phyloP scores from a whole-genome alignment of 2,888 invertebrate genomes.

The Andrena fulva region DNA sequence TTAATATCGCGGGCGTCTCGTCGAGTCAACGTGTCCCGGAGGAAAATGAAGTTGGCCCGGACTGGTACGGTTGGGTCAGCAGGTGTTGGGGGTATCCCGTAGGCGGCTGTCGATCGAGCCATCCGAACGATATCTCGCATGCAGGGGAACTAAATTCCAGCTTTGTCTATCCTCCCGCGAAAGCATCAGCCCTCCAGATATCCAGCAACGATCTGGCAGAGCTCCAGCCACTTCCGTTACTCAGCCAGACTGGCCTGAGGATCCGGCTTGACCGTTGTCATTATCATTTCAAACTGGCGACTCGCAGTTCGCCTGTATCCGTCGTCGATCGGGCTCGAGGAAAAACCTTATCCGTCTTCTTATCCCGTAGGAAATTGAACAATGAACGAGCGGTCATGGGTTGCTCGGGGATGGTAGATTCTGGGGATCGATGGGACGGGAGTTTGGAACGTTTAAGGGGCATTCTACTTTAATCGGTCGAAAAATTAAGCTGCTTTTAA shows the following conservation, averaged over 20 bases:
- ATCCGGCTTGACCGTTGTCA: slow-evolving; percentile 43
- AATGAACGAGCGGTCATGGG: slow-evolving; percentile 6
- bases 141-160: slow-evolving; percentile 41
- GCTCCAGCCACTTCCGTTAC: slow-evolving; percentile 54
- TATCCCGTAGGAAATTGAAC: slow-evolving; percentile 22
- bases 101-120: slow-evolving; percentile 31
- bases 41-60: slow-evolving; percentile 39
- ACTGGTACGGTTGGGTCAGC: slow-evolving; percentile 46
- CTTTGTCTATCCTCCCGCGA: slow-evolving; percentile 56
- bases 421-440: not conserved
- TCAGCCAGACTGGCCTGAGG: not conserved
- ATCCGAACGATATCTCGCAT: slow-evolving; percentile 4
- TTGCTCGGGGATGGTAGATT: not conserved
- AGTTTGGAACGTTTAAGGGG: not conserved
- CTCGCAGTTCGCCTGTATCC: slow-evolving; percentile 16
- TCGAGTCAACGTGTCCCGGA: slow-evolving; percentile 40
- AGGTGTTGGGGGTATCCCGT: slow-evolving; percentile 40
- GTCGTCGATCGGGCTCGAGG: slow-evolving; percentile 17
- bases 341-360: slow-evolving; percentile 27
- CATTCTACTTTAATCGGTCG: not conserved
- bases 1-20: slow-evolving; percentile 57
- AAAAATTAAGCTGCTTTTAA: too few relatives aligned
- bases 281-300: slow-evolving; percentile 58
- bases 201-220: slow-evolving; percentile 60
- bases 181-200: slow-evolving; percentile 37